Evolutionary conservation across 2,113 vertebrate genomes (phyloP), one percentile per base, ranked within the genome.

Genomic region (Pterophyllum scalare): DNA sequence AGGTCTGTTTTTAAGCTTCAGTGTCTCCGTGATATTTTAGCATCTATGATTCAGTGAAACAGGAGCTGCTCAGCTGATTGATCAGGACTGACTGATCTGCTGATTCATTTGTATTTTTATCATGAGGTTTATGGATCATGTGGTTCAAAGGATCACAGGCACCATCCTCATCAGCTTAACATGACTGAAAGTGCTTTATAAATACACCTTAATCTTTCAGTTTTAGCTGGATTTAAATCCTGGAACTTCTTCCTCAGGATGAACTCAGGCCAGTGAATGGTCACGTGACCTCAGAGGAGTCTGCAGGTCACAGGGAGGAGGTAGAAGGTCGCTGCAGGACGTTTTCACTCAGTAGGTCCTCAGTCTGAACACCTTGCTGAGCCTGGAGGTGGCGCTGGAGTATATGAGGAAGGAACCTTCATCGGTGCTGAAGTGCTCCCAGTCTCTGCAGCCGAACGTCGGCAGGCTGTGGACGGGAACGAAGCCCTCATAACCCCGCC

Each of bases 401-500:
- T 98, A 98, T 88, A 98, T 75, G 59, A 99, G 96, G 94, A 96
- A 99, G 89, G 96, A 96, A n/a, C 97, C 97, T 5, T 96, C 91
- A 0, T 92, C 0, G 0, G 97, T 97, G 90, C 89, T 95, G 84
- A 98, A 98, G 1, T 96, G 93, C 86, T 99, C 98, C 97, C 97
- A 99, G 92, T 99, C 98, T 33, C 97, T 94, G 64, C 98, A 99
- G 92, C 97, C 97, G 0, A 97, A 91, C 0, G 98, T 98, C 1
- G 97, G 97, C 2, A 99, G 96, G 59, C 88, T 96, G 83, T 99
- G 97, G 67, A 95, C 95, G 0, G 96, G 95, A 38, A 98, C 97
- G 0, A 99, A 99, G 67, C 97, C 97, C 85, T 98, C 97, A 0
- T 97, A 97, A 3, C 98, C 98, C 93, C 98, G 97, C 98, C 98